phyloP scores from a whole-genome alignment of 2,797 vertebrate species.

The Parambassis ranga region DNA sequence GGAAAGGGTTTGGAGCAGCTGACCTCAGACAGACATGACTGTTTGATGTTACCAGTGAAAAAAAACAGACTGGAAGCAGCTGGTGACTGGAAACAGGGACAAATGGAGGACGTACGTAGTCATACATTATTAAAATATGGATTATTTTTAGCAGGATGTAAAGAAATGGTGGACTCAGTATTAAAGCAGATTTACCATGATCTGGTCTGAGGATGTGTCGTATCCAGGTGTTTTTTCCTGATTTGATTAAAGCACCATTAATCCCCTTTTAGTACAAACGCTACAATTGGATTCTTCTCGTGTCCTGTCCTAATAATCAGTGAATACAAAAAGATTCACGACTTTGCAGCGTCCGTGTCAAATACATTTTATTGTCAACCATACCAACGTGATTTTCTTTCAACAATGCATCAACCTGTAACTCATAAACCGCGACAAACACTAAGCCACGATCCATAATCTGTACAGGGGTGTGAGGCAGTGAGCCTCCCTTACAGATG shows the following conservation, averaged over 20 bases:
- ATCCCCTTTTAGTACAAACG: too few species aligned
- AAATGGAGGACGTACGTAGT: background rate
- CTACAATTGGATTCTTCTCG: too few species aligned
- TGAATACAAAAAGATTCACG: background rate
- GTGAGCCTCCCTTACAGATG: conserved; percentile 27
- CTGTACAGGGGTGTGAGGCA: conserved; percentile 31
- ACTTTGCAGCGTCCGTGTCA: conserved; percentile 32
- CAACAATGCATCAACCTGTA: conserved; percentile 61
- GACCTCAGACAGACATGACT: conserved; percentile 15
- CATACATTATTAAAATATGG: background rate
- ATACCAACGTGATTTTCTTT: conserved; percentile 66
- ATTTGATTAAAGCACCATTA: too few species aligned
- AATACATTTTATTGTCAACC: conserved; percentile 75
- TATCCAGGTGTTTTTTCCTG: too few species aligned
- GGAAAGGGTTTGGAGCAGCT: conserved; percentile 30
- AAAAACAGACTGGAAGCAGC: background rate
- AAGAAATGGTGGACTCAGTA: background rate
- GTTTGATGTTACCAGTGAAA: background rate
- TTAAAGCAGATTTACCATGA: too few species aligned
- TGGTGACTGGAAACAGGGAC: background rate
- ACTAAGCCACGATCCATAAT: conserved; percentile 66
- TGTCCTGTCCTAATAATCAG: too few species aligned
- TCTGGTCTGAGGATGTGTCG: too few species aligned
- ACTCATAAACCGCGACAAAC: conserved; percentile 64
- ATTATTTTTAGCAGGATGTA: background rate